Conservation (phyloP, 2,113 vertebrate species). For the Rhadina sibilatrix region DNA sequence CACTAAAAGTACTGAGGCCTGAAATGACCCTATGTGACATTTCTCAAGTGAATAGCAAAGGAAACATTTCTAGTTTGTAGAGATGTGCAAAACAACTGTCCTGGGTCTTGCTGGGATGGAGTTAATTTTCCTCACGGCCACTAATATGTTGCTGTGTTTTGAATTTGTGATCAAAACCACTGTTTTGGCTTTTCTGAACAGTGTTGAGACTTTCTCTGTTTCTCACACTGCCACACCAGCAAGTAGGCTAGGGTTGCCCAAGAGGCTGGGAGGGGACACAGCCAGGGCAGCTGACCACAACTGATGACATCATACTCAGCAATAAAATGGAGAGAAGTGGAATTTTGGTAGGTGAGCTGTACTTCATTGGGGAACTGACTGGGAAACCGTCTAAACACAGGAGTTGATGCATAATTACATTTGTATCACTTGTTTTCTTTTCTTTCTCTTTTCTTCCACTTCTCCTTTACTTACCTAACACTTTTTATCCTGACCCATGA, state of each 20-base stretch:
- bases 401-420: background rate
- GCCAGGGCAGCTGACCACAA: background rate
- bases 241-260: background rate
- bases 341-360: background rate
- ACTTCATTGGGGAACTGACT: background rate
- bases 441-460: background rate
- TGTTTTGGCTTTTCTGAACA: background rate
- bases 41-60: background rate
- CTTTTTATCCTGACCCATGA: background rate
- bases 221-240: background rate
- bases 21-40: background rate
- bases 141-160: fast-evolving
- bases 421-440: background rate
- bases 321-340: background rate
- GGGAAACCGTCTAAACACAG: background rate
- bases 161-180: background rate
- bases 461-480: background rate
- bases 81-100: background rate
- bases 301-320: background rate
- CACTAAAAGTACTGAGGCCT: background rate
- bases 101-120: background rate
- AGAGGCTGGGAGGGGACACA: background rate
- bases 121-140: background rate
- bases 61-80: background rate
- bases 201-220: background rate